Conservation (phyloP, 2,797 vertebrate genomes). For the Hylomyscus alleni region DNA sequence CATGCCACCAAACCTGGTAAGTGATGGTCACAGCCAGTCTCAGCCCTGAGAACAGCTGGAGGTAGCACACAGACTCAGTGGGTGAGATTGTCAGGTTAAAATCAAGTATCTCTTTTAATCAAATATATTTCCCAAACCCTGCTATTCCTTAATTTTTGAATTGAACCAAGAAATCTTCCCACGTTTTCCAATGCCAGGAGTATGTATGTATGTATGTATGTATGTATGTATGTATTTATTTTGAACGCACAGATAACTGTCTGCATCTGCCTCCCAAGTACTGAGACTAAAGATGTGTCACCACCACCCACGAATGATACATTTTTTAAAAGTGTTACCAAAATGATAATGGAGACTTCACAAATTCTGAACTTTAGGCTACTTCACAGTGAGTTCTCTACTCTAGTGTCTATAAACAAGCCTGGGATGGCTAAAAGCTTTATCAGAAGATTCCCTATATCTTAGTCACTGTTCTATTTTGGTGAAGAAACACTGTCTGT, state of each 20-base stretch:
- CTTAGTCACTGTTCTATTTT: neutral
- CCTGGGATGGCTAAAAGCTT: neutral
- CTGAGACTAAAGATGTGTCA: too few species aligned
- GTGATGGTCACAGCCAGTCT: neutral
- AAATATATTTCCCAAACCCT: neutral
- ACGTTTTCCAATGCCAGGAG: neutral
- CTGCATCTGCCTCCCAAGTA: too few species aligned
- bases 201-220: too few species aligned
- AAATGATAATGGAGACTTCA: neutral
- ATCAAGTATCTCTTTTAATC: neutral
- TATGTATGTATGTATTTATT: too few species aligned
- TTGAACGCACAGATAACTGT: too few species aligned
- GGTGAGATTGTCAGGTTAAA: neutral
- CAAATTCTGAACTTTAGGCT: neutral
- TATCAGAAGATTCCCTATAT: neutral
- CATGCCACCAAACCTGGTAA: neutral
- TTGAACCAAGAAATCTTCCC: neutral
- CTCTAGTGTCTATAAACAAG: neutral
- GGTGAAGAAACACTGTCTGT: too few species aligned
- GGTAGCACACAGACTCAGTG: neutral
- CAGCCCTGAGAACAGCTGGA: neutral
- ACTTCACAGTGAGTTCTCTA: neutral
- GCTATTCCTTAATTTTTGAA: neutral
- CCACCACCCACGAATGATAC: neutral
- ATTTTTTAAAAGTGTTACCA: neutral